Evolutionary conservation across 35 echinoderm and acorn worm genomes (phyloP).

Genomic region (Anneissia japonica): DNA sequence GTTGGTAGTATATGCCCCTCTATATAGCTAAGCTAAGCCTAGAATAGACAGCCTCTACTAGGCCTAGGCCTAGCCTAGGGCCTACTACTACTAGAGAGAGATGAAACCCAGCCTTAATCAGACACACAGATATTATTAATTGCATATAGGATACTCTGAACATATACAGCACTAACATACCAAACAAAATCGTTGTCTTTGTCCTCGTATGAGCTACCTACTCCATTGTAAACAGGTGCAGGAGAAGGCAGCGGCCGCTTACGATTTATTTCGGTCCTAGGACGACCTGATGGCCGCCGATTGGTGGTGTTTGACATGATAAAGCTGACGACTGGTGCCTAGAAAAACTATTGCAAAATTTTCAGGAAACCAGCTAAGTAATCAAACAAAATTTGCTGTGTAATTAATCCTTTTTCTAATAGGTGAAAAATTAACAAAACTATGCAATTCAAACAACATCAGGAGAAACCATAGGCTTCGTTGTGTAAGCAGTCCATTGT

Average conservation of each 20-base stretch:
- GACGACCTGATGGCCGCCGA: neutral
- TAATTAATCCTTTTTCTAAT: neutral
- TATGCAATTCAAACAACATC: neutral
- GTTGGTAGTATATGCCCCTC: no score
- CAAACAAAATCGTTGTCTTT: constrained; percentile 99
- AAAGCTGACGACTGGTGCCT: neutral
- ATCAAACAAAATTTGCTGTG: neutral
- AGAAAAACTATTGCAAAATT: neutral
- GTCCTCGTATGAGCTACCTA: constrained; percentile 94
- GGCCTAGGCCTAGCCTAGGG: no score
- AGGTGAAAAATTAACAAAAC: neutral
- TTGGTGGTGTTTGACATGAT: neutral
- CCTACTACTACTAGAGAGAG: neutral
- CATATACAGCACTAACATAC: constrained; percentile 10
- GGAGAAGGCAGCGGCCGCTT: neutral
- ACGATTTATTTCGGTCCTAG: neutral
- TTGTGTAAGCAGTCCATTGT: neutral
- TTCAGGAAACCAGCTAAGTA: neutral
- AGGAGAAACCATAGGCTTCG: neutral
- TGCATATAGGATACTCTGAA: neutral
- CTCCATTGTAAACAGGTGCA: constrained; percentile 74
- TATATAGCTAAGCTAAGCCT: no score
- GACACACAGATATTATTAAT: neutral
- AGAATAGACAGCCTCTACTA: no score
- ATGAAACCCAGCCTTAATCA: neutral